phyloP scores from a whole-genome alignment of 2,888 invertebrate genomes.

The Eupithecia subfuscata region DNA sequence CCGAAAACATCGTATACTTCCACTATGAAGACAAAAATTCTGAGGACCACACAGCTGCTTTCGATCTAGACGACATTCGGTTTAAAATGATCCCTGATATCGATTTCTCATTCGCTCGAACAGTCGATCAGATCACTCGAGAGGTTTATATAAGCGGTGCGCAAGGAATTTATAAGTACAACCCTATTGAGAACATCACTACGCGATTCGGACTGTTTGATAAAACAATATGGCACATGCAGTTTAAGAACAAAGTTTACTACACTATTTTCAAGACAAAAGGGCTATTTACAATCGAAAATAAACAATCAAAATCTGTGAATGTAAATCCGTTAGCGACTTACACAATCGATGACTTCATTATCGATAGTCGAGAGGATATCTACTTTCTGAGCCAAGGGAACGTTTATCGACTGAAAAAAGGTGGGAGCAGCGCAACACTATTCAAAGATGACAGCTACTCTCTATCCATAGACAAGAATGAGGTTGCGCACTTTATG shows the following conservation, averaged over 20 bases:
- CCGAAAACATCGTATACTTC: conserved; percentile 63
- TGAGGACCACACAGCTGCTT: conserved; percentile 61
- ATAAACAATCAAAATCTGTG: conserved; percentile 51
- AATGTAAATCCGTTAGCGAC: conserved; percentile 52
- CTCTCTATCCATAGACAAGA: conserved; percentile 60
- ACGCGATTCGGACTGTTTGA: conserved; percentile 54
- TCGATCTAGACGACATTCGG: conserved; percentile 61
- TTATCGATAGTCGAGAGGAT: conserved; percentile 63
- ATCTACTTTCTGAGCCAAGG: conserved; percentile 66
- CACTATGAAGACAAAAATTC: conserved; percentile 59
- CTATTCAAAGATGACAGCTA: conserved; percentile 62
- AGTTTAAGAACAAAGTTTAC: conserved; percentile 62
- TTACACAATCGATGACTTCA: conserved; percentile 67
- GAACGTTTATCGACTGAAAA: conserved; percentile 59
- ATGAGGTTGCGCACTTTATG: conserved; percentile 62
- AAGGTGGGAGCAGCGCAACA: conserved; percentile 53
- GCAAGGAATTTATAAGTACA: conserved; percentile 63
- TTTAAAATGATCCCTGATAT: conserved; percentile 56
- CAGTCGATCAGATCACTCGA: conserved; percentile 62
- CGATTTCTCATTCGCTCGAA: conserved; percentile 64
- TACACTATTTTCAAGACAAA: conserved; percentile 59
- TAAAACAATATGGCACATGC: conserved; percentile 69
- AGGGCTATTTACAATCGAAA: conserved; percentile 58
- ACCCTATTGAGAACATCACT: conserved; percentile 52
- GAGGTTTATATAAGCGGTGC: conserved; percentile 65